A percentile compares a stretch with the other conserved stretches of the same genome.
phyloP scores from a whole-genome alignment of 2,888 invertebrate species.

The Nephrotoma flavescens region DNA sequence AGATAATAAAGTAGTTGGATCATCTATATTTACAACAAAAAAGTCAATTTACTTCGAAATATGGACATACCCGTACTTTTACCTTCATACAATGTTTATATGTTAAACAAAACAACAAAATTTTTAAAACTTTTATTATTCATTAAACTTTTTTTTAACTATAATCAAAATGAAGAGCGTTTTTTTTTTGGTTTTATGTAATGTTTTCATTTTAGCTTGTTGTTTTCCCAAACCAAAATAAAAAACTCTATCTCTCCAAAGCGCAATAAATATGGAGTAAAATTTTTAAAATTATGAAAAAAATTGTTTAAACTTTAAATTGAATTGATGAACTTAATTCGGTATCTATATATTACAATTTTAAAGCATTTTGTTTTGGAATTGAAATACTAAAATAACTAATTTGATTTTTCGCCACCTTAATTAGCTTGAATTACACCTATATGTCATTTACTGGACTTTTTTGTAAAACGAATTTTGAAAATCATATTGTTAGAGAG shows the following conservation, averaged over 20 bases:
- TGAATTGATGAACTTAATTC: background rate
- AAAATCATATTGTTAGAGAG: background rate
- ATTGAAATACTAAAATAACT: background rate
- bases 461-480: too few relatives aligned
- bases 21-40: too few relatives aligned
- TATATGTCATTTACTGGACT: too few relatives aligned
- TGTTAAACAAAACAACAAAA: background rate
- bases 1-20: too few relatives aligned
- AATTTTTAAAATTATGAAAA: background rate
- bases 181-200: background rate
- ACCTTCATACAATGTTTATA: background rate
- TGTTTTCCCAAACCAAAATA: background rate
- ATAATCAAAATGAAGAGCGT: background rate
- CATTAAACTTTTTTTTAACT: background rate
- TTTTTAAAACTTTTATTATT: background rate
- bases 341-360: background rate
- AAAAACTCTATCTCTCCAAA: background rate
- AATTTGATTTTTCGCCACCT: background rate
- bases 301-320: background rate
- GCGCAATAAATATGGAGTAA: background rate
- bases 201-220: background rate
- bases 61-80: too few relatives aligned
- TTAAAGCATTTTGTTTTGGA: background rate
- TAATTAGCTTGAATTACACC: too few relatives aligned
- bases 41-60: background rate